phyloP scores from a whole-genome alignment of 1,140 invertebrate genomes.

The Stenopsyche tienmushanensis region DNA sequence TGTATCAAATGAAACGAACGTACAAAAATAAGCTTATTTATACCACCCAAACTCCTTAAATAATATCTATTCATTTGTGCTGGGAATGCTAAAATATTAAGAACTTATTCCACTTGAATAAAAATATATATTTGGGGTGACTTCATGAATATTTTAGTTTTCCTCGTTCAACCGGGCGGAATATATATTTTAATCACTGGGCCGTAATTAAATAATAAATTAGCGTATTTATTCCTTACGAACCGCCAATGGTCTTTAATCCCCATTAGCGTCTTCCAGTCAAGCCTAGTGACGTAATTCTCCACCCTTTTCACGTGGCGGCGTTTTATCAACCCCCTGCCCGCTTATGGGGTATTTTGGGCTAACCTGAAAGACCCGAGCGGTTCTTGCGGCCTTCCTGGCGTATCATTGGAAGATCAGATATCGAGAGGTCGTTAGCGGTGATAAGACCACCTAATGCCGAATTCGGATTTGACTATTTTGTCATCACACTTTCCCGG shows the following conservation, averaged over 20 bases:
- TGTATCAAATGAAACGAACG: too few species aligned
- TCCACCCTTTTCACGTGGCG: slow-evolving; percentile 19
- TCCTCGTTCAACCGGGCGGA: too few species aligned
- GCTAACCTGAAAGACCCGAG: not conserved
- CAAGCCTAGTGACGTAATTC: slow-evolving; percentile 28
- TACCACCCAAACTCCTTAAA: too few species aligned
- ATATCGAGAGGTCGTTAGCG: slow-evolving; percentile 17
- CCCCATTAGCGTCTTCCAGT: slow-evolving; percentile 32
- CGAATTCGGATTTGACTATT: not conserved
- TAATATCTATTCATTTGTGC: too few species aligned
- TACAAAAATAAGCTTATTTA: too few species aligned
- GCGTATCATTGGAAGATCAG: not conserved
- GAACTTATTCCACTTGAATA: too few species aligned
- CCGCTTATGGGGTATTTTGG: too few species aligned
- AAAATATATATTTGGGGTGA: too few species aligned
- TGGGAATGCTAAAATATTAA: too few species aligned
- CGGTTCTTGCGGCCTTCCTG: not conserved
- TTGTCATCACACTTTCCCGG: not conserved
- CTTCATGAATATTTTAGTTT: too few species aligned
- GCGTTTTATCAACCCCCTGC: not conserved
- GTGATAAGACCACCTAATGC: not conserved
- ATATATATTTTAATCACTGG: too few species aligned
- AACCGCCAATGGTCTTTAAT: slow-evolving; percentile 31
- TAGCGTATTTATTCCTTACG: slow-evolving; percentile 12
- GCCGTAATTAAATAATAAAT: not conserved